A percentile compares a stretch with the other conserved stretches of the same genome.
These are phyloP conservation scores for Pocota personata DNA, from an alignment of 2,888 invertebrate genomes.

Conservation along the genomic window DNA sequence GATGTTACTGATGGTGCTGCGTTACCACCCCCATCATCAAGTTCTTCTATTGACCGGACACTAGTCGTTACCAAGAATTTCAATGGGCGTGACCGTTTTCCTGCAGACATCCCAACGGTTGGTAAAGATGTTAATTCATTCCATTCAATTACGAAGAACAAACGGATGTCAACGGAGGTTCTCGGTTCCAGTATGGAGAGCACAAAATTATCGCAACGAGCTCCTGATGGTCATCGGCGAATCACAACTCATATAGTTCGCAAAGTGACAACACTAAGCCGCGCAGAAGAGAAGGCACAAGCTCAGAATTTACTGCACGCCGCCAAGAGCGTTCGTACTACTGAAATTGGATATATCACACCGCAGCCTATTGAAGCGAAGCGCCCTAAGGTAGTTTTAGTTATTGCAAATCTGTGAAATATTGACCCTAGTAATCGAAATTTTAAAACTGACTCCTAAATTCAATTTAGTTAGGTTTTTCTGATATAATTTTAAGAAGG, in stretches of 20 bases:
- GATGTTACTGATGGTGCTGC: slow-evolving; percentile 76
- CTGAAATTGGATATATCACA: slow-evolving; percentile 83
- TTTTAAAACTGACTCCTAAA: no score
- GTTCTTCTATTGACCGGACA: slow-evolving; percentile 82
- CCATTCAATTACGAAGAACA: slow-evolving; percentile 92
- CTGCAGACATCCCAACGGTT: slow-evolving; percentile 3
- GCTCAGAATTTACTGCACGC: slow-evolving; percentile 86
- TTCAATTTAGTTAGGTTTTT: no score
- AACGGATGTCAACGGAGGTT: slow-evolving; percentile 92
- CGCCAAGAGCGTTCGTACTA: slow-evolving; percentile 85
- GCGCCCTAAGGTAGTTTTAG: slow-evolving; percentile 88
- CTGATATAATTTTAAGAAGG: no score
- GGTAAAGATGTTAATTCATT: slow-evolving; percentile 82
- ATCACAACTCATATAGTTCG: slow-evolving; percentile 94
- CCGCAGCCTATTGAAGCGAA: slow-evolving; percentile 86
- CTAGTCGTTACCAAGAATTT: slow-evolving; percentile 21
- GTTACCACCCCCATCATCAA: slow-evolving; percentile 77
- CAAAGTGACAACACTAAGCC: slow-evolving; percentile 93
- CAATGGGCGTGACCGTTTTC: slow-evolving; percentile 16
- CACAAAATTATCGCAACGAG: slow-evolving; percentile 91
- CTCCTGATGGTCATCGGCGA: slow-evolving; percentile 90
- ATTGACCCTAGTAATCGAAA: no score
- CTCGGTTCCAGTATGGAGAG: slow-evolving; percentile 93
- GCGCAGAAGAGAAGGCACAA: slow-evolving; percentile 89
- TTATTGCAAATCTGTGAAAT: background rate